Percentiles rank a stretch among this genome's conserved stretches.
phyloP scores from a whole-genome alignment of 2,113 vertebrate genomes.

The Platysteira castanea region DNA sequence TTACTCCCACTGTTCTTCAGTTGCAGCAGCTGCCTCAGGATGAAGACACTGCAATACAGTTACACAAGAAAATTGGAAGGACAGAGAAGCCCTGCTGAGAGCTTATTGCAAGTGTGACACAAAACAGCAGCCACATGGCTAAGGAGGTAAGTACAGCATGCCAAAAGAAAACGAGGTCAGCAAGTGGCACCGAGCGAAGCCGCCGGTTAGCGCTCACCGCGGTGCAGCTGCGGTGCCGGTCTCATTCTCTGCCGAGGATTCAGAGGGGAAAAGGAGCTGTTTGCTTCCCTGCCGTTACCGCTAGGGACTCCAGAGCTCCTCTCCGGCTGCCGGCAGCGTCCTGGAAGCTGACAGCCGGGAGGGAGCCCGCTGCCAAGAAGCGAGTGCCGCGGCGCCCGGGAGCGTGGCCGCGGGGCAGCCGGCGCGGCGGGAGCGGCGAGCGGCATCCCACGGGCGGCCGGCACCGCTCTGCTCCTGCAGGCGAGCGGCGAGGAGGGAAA shows the following conservation, averaged over 20 bases:
- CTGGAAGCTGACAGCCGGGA: background rate
- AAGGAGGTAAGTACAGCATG: background rate
- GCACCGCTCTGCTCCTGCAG: background rate
- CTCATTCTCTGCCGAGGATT: background rate
- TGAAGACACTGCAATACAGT: background rate
- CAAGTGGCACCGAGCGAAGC: background rate
- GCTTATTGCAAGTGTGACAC: background rate
- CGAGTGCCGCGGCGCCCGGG: background rate
- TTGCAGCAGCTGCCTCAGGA: background rate
- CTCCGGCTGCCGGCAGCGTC: background rate
- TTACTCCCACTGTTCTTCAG: background rate
- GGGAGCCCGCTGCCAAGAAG: background rate
- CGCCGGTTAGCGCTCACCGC: background rate
- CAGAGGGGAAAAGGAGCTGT: background rate
- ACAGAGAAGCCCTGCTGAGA: background rate
- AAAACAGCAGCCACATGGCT: background rate
- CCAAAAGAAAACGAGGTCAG: background rate
- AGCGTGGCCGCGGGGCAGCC: background rate
- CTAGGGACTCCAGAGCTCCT: background rate
- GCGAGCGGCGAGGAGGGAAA: background rate
- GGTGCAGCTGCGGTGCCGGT: background rate
- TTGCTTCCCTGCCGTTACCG: background rate
- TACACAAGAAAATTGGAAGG: background rate
- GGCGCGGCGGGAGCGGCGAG: background rate
- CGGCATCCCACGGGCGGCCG: background rate